Base-by-base conservation (phyloP, 1,140 invertebrate genomes). In the Psix sp. region DNA sequence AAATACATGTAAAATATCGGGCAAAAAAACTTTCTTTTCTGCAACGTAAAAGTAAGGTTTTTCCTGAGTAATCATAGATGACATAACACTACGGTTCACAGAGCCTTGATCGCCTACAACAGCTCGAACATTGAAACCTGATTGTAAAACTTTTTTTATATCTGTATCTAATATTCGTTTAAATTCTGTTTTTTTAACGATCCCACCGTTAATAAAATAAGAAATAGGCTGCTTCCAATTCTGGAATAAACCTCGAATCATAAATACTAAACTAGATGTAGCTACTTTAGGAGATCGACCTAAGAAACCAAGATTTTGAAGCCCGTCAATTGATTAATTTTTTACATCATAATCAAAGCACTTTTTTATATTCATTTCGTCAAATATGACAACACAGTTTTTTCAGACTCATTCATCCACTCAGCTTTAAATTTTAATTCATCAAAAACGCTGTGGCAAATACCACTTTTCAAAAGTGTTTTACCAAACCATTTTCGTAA, bases 201-300 rank as follows among this genome's bases (percentile, higher is more conserved):
- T 43, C 7, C 20, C 18, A 6, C 1, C 18, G 14, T n/a, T 4
- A 6, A 81, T 13, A 59, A 36, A 59, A 24, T 18, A 43, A 45
- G 17, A 9, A 5, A 45, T 0, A 15, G 42, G 54, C 24, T 59
- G 42, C 40, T 59, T 59, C 54, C 40, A 59, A 45, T 38, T 38
- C 45, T 14, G 7, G 11, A 45, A 59, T 26, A 60, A 35, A 18
- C 35, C 56, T 0, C 43, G 33, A 11, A 40, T 13, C 42, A 60
- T 60, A 18, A 60, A 60, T 16, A 48, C 52, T 11, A 43, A n/a
- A n/a, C 14, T 31, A 2, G 29, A 14, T 5, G 38, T 20, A 35
- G 13, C 29, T 17, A 39, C 21, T 1, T 35, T 20, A 29, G n/a
- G 1, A 36, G 11, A 16, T 26, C 42, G 3, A 48, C 33, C 56